A percentile compares a stretch with the other conserved stretches of the same genome.
Evolutionary conservation across 2,113 vertebrate genomes (phyloP).

Genomic region (Dicrurus megarhynchus): DNA sequence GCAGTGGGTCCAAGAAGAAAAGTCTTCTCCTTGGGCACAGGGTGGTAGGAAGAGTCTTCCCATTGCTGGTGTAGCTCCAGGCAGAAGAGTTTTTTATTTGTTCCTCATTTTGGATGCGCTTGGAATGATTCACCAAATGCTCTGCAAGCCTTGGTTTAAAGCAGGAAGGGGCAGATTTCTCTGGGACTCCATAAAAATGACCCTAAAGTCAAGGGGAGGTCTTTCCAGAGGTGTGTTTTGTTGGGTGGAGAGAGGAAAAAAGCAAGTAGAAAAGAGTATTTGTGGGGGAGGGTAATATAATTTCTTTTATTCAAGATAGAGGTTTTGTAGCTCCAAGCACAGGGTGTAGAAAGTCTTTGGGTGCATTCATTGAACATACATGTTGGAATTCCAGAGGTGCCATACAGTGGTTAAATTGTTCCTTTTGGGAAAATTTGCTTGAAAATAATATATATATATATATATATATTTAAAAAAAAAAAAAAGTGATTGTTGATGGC

Average conservation of each 20-base stretch:
- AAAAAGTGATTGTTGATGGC: neutral
- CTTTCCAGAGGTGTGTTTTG: neutral
- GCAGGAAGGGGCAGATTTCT: neutral
- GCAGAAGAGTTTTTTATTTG: neutral
- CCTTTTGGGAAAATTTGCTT: neutral
- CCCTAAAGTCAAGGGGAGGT: neutral
- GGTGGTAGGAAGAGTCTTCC: neutral
- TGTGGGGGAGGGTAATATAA: neutral
- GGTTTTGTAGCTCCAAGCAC: neutral
- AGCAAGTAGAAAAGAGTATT: neutral
- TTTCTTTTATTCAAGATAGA: constrained; percentile 10
- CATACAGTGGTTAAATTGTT: neutral
- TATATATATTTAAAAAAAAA: neutral
- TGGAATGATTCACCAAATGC: neutral
- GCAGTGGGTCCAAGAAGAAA: neutral
- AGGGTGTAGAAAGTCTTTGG: neutral
- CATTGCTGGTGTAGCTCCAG: neutral
- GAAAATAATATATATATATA: neutral
- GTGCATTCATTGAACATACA: neutral
- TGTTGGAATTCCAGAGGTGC: neutral
- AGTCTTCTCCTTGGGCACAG: neutral
- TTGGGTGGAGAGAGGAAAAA: neutral
- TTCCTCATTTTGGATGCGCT: neutral
- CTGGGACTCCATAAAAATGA: neutral
- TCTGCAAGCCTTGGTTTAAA: neutral